Evolutionary conservation across 2,797 vertebrate species (phyloP).

Genomic region (Huso huso): DNA sequence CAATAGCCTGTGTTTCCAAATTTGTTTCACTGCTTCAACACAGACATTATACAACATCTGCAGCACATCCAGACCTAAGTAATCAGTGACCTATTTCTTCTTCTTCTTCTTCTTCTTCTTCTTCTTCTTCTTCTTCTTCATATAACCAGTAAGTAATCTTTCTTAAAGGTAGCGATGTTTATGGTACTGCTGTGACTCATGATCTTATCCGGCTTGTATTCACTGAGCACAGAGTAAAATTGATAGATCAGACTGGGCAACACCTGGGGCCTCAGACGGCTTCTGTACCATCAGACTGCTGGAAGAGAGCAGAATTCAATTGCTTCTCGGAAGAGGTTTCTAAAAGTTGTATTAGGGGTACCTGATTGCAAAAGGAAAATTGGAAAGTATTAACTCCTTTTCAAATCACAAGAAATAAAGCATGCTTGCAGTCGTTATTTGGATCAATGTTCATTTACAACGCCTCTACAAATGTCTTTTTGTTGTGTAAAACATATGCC

Average conservation of each 20-base stretch:
- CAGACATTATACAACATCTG: not conserved
- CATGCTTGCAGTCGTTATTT: too few species aligned
- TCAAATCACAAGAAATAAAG: not conserved
- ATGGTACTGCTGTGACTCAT: constrained; percentile 20
- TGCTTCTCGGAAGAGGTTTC: not conserved
- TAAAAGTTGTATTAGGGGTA: constrained; percentile 22
- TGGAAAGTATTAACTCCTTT: constrained; percentile 23
- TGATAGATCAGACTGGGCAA: not conserved
- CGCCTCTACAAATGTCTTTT: too few species aligned
- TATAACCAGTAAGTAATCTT: constrained; percentile 31
- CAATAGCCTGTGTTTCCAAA: too few species aligned
- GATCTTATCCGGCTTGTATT: constrained; percentile 27
- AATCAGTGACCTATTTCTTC: constrained; percentile 17
- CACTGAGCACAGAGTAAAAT: too few species aligned
- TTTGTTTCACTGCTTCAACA: not conserved
- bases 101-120: too few species aligned
- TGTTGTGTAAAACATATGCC: too few species aligned
- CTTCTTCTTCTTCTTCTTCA: constrained; percentile 9
- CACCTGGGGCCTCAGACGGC: constrained; percentile 27
- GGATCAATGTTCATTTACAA: too few species aligned
- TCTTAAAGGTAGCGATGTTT: constrained; percentile 19
- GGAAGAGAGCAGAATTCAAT: not conserved
- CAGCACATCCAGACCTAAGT: not conserved
- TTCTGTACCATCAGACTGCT: not conserved
- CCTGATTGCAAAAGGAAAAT: constrained; percentile 33